These are phyloP conservation scores for Thecophora atra DNA, from an alignment of 2,888 invertebrate genomes.

Conservation along the genomic window DNA sequence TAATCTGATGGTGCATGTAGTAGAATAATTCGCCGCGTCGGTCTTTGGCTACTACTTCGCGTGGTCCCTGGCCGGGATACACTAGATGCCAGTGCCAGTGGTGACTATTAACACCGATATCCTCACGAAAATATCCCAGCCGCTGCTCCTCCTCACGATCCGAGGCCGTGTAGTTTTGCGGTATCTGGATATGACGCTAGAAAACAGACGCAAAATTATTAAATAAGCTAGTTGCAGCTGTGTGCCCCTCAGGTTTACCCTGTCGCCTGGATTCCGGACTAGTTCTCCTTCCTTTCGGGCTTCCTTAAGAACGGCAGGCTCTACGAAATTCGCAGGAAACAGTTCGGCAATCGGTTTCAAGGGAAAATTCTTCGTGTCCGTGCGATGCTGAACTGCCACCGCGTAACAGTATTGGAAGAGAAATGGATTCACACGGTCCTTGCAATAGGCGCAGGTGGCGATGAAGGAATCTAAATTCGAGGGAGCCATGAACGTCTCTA, in stretches of 20 bases:
- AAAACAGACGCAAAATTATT: neutral
- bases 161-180: slow-evolving; percentile 79
- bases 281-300: slow-evolving; percentile 77
- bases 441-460: slow-evolving; percentile 73
- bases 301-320: slow-evolving; percentile 75
- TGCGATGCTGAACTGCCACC: slow-evolving; percentile 76
- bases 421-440: slow-evolving; percentile 79
- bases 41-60: slow-evolving; percentile 75
- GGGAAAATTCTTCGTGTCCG: slow-evolving; percentile 67
- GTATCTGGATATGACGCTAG: slow-evolving; percentile 71
- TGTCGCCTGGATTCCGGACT: slow-evolving; percentile 67
- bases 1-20: slow-evolving; percentile 76
- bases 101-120: slow-evolving; percentile 85
- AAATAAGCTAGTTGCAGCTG: neutral
- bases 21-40: slow-evolving; percentile 79
- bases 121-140: slow-evolving; percentile 85
- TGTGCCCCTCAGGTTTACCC: slow-evolving; percentile 53
- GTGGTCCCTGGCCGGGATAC: slow-evolving; percentile 76
- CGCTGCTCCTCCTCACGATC: slow-evolving; percentile 81
- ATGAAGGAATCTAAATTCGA: slow-evolving; percentile 72
- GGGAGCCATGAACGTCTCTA: slow-evolving; percentile 75
- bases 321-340: slow-evolving; percentile 85
- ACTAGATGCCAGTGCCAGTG: slow-evolving; percentile 95
- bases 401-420: slow-evolving; percentile 83
- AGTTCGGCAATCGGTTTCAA: slow-evolving; percentile 82